Evolutionary conservation across 1,140 invertebrate genomes (phyloP), one percentile per base, ranked within the genome.

Genomic region (Polyergus mexicanus): DNA sequence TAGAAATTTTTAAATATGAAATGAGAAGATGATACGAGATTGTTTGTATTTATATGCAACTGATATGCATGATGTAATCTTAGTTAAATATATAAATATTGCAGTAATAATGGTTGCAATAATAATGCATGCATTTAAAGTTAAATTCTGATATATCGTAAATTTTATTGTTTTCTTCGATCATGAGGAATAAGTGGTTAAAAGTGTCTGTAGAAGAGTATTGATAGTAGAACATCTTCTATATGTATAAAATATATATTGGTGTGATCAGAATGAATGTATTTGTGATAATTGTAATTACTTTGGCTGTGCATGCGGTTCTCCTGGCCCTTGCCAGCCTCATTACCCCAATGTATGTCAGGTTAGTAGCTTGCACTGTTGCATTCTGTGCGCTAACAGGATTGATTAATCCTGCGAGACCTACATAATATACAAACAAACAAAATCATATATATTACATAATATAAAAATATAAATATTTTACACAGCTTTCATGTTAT

Each of bases 281-380:
- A 74, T 69, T 51, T 90, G 81, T 72, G 89, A 83, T 90, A 89
- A 91, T 88, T 91, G 44, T 77, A 44, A 54, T 72, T 80, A 84
- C 86, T 95, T 95, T 95, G 96, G 94, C 95, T 96, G 94, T 96
- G 96, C 96, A 96, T 96, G 96, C 95, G 95, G 95, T 95, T 96
- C 95, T 93, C 94, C 94, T 93, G 95, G 95, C 94, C 94, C 95
- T 94, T 92, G 92, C 93, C 94, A 95, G 94, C 94, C 94, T 95
- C 94, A 94, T 92, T 92, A 92, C 63, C 91, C 90, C 89, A 93
- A 91, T 93, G 90, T 91, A 90, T 93, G 92, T 88, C 94, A 95
- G 94, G 94, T 95, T 92, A 94, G 94, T 95, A 92, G 91, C 80
- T 93, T 90, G 85, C 68, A 66, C 19, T 41, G 7, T 41, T 60